A percentile compares a stretch with the other conserved stretches of the same genome.
Conservation (phyloP, 2,888 invertebrate species). For the Athripsodes cinereus region DNA sequence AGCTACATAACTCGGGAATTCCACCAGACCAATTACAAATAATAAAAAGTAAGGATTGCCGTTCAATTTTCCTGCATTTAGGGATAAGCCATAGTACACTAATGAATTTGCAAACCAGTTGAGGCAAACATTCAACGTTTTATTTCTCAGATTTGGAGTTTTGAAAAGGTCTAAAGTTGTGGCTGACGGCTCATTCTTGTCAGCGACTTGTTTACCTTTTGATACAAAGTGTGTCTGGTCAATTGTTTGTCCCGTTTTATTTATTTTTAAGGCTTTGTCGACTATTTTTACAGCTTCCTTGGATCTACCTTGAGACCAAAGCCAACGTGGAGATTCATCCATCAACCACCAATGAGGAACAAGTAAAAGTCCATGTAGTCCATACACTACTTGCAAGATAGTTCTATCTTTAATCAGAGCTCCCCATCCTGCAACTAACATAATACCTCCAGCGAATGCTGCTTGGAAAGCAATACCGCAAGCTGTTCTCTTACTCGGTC, state of each 20-base stretch:
- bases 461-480: slow-evolving; percentile 78
- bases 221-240: slow-evolving; percentile 63
- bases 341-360: slow-evolving; percentile 81
- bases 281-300: slow-evolving; percentile 70
- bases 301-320: slow-evolving; percentile 75
- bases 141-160: slow-evolving; percentile 71
- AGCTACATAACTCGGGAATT: slow-evolving; percentile 71
- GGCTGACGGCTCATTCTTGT: slow-evolving; percentile 45
- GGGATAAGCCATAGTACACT: slow-evolving; percentile 77
- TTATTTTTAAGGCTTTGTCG: slow-evolving; percentile 67
- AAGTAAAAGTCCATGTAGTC: slow-evolving; percentile 65
- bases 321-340: slow-evolving; percentile 85
- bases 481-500: slow-evolving; percentile 68
- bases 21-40: slow-evolving; percentile 73
- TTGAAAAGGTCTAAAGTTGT: slow-evolving; percentile 69
- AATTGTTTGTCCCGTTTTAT: slow-evolving; percentile 55
- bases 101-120: slow-evolving; percentile 87
- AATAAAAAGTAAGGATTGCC: slow-evolving; percentile 77
- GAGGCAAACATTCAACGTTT: slow-evolving; percentile 73
- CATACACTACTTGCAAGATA: slow-evolving; percentile 72
- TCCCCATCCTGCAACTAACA: slow-evolving; percentile 80
- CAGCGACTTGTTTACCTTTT: slow-evolving; percentile 48
- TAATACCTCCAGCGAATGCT: slow-evolving; percentile 72
- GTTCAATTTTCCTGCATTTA: slow-evolving; percentile 73
- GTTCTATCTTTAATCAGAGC: slow-evolving; percentile 66